Conservation (phyloP, 2,797 vertebrate genomes). For the Enteromius paludinosus region DNA sequence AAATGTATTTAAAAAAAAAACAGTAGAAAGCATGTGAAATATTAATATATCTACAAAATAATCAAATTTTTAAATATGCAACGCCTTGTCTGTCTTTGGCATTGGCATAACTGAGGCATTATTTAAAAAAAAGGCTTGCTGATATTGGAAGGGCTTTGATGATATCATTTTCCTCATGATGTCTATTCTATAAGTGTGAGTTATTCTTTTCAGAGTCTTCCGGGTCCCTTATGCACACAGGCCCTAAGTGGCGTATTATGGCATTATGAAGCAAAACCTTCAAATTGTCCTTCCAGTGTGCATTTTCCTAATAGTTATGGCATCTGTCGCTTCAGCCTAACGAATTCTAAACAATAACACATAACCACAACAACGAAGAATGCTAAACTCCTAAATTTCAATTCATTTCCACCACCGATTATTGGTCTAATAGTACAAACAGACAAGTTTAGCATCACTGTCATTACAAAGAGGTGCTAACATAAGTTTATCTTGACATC, state of each 20-base stretch:
- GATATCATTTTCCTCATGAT: slow-evolving; percentile 50
- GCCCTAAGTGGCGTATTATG: slow-evolving; percentile 54
- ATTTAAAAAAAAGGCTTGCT: slow-evolving; percentile 31
- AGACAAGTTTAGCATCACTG: background rate
- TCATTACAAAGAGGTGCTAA: background rate
- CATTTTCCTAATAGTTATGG: background rate
- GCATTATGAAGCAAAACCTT: slow-evolving; percentile 34
- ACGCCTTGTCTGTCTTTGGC: slow-evolving; percentile 10
- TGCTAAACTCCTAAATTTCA: background rate
- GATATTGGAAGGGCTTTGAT: slow-evolving; percentile 44
- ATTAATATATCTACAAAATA: background rate
- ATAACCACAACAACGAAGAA: background rate
- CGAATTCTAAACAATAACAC: background rate
- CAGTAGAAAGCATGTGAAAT: background rate
- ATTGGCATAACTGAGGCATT: slow-evolving; percentile 24
- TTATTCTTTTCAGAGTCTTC: slow-evolving; percentile 43
- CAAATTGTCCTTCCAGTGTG: slow-evolving; percentile 27
- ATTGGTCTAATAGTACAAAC: background rate
- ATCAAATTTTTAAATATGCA: background rate
- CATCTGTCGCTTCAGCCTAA: background rate
- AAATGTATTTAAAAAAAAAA: background rate
- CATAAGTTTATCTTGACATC: background rate
- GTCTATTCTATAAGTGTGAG: slow-evolving; percentile 43
- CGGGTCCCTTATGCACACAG: slow-evolving; percentile 1
- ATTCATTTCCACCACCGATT: background rate